Conservation (phyloP, 2,797 vertebrate genomes). For the Myripristis murdjan region DNA sequence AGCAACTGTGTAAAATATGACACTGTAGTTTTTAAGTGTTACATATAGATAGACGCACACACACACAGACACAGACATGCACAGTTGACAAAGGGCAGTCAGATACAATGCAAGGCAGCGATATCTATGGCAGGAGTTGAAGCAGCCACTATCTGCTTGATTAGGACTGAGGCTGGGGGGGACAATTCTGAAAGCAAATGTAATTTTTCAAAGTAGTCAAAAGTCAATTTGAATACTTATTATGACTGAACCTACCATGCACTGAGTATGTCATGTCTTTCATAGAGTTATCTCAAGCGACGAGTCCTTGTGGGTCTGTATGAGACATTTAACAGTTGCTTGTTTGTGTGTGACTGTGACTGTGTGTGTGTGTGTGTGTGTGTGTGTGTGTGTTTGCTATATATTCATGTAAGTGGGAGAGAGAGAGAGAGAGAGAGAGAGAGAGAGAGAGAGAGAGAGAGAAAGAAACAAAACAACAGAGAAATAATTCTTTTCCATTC, state of each 20-base stretch:
- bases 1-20: slow-evolving; percentile 6
- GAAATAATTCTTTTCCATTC: not conserved
- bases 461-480: too few species aligned
- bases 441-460: not conserved
- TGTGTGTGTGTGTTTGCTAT: too few species aligned
- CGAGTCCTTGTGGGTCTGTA: not conserved
- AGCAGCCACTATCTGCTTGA: not conserved
- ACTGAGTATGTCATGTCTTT: not conserved
- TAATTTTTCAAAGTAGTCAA: not conserved
- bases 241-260: not conserved
- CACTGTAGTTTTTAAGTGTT: not conserved
- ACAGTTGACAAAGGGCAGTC: not conserved
- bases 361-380: not conserved
- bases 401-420: too few species aligned
- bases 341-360: too few species aligned
- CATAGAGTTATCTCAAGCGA: not conserved
- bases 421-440: not conserved
- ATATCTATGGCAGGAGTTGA: not conserved
- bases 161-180: too few species aligned
- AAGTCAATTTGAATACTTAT: not conserved
- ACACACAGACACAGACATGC: not conserved
- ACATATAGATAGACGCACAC: not conserved
- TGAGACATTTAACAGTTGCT: too few species aligned
- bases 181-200: not conserved
- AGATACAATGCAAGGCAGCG: not conserved